Conservation (phyloP, 2,113 vertebrate species). For the Aythya baeri region DNA sequence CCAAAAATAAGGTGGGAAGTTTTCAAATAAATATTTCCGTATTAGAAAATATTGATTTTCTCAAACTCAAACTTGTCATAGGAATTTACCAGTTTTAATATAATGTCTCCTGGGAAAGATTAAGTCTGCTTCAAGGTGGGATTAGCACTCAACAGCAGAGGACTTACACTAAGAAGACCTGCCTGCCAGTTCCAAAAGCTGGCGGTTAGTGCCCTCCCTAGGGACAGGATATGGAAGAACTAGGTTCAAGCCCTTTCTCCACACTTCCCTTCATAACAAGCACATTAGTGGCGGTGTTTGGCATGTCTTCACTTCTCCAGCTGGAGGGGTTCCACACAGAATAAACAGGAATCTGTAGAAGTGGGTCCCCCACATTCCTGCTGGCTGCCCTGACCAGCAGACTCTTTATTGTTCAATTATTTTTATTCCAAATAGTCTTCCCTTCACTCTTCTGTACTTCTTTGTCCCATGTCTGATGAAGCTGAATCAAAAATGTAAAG, state of each 20-base stretch:
- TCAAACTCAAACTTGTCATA: background rate
- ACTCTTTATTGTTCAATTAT: background rate
- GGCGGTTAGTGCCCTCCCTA: background rate
- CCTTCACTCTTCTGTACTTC: background rate
- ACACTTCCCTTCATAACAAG: background rate
- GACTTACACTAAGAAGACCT: background rate
- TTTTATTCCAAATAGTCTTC: background rate
- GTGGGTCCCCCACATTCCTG: fast-evolving
- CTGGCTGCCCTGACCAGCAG: background rate
- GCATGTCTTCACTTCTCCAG: background rate
- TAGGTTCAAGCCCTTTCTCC: background rate
- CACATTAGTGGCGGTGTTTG: background rate
- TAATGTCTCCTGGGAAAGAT: background rate
- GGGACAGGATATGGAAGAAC: background rate
- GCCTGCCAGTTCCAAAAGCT: background rate
- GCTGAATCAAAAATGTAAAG: background rate
- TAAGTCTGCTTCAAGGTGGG: background rate
- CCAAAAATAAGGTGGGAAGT: background rate
- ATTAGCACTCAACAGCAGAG: background rate
- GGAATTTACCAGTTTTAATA: background rate
- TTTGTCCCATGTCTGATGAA: background rate
- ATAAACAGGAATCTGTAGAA: background rate
- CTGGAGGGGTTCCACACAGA: background rate
- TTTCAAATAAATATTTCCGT: background rate
- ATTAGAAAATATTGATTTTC: background rate